Evolutionary conservation across 2,113 vertebrate genomes (phyloP).

Genomic region (Ceyx margarethae): DNA sequence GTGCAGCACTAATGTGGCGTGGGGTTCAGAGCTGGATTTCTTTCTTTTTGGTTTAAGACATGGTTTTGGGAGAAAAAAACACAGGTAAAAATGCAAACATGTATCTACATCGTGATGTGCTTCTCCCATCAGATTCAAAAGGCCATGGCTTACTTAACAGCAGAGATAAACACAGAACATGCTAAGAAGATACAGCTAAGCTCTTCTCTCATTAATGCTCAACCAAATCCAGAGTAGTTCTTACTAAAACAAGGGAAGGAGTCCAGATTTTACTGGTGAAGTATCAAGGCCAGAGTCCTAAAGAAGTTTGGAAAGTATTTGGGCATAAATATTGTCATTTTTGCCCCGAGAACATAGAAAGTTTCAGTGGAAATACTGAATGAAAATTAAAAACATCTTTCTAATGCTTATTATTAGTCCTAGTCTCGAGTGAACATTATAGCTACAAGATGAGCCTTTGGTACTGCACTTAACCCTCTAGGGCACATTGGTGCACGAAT

Average conservation of each 20-base stretch:
- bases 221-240: not conserved
- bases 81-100: not conserved
- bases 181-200: not conserved
- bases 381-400: not conserved
- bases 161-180: not conserved
- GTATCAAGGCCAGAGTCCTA: not conserved
- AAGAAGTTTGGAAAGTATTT: not conserved
- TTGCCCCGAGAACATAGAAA: not conserved
- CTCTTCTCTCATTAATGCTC: not conserved
- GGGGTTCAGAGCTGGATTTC: not conserved
- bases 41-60: not conserved
- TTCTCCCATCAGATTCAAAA: not conserved
- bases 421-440: not conserved
- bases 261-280: not conserved
- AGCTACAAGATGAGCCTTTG: accelerated
- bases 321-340: not conserved
- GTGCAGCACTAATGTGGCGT: not conserved
- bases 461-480: not conserved
- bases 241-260: not conserved
- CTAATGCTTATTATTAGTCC: not conserved
- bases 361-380: not conserved
- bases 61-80: not conserved
- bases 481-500: not conserved
- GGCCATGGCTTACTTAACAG: not conserved
- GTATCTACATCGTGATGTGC: not conserved